Evolutionary conservation across 2,797 vertebrate genomes (phyloP), one percentile per base, ranked within the genome.

Genomic region (Cossypha heuglini): DNA sequence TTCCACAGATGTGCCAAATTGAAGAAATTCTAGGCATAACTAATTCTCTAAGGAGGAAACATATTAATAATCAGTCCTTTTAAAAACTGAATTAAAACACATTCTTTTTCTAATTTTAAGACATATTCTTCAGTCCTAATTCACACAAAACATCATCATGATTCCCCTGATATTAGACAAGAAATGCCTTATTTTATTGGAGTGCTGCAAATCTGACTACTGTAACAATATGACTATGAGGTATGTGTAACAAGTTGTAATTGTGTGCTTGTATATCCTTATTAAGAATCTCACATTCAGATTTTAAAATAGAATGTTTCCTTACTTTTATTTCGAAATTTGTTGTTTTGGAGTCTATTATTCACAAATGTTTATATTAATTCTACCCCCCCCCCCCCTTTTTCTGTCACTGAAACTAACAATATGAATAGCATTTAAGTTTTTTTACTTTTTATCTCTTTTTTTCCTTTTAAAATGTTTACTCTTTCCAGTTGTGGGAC

Each of bases 361-460:
- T 85, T 80, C 26, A 69, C 11, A 29, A 69, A 1, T 31, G 45
- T 76, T 69, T 33, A 10, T 54, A 71, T 43, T 42, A 43, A 51
- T 62, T 28, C 2, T 2, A 4, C 1, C 1, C 3, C 3, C 8
- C 4, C 4, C 35, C 35, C 6, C 1, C 3, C 7, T 19, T 59
- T 52, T 86, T 90, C 26, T 80, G 28, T 80, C 12, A 22, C 26
- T 13, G 13, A 31, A 29, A 62, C 11, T 40, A 76, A 57, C 22
- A 51, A 33, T 89, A 22, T 49, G 33, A 82, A 24, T 22, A 57
- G 7, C 2, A 52, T 54, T 35, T 43, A 38, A 51, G 20, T 2
- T 10, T 82, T 68, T 67, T n/a, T 31, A 28, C 4, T 42, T 79
- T 72, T 69, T 26, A 17, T 48, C 5, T 67, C 7, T 37, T 45